Evolutionary conservation across 2,888 invertebrate genomes (phyloP).

Genomic region (Mythimna ferrago): DNA sequence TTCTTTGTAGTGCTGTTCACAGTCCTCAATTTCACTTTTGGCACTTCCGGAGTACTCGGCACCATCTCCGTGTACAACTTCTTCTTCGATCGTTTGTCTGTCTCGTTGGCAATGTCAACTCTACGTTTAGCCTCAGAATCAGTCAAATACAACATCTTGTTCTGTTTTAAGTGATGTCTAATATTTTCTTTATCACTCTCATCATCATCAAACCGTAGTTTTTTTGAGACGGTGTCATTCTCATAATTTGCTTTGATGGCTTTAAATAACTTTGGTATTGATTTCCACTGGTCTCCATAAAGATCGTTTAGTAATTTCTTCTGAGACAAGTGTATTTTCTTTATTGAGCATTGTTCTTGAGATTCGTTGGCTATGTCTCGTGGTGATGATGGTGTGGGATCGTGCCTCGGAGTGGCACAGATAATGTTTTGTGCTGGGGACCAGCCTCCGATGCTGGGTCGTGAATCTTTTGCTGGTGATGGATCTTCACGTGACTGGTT

Average conservation of each 20-base stretch:
- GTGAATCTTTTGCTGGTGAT: conserved; percentile 65
- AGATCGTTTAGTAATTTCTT: conserved; percentile 86
- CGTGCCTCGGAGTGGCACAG: conserved; percentile 79
- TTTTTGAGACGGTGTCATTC: conserved; percentile 78
- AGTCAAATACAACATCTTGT: conserved; percentile 80
- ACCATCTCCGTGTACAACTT: conserved; percentile 83
- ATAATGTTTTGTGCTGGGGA: conserved; percentile 85
- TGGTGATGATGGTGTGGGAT: conserved; percentile 80
- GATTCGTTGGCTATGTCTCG: conserved; percentile 83
- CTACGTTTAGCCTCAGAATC: conserved; percentile 79
- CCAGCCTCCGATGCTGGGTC: conserved; percentile 83
- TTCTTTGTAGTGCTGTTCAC: conserved; percentile 80
- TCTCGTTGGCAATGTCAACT: conserved; percentile 66
- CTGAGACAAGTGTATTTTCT: conserved; percentile 83
- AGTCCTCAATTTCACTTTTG: conserved; percentile 71
- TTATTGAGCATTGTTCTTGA: conserved; percentile 81
- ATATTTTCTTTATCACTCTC: conserved; percentile 84
- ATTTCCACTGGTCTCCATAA: conserved; percentile 90
- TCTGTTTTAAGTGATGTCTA: conserved; percentile 72
- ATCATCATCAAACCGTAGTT: conserved; percentile 81
- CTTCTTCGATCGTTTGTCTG: conserved; percentile 81
- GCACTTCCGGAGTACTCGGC: conserved; percentile 79
- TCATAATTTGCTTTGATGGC: conserved; percentile 74
- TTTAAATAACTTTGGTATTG: conserved; percentile 85
- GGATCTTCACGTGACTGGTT: conserved; percentile 73